Evolutionary conservation across 1,140 invertebrate genomes (phyloP).

Genomic region (Ditylenchus dipsaci): DNA sequence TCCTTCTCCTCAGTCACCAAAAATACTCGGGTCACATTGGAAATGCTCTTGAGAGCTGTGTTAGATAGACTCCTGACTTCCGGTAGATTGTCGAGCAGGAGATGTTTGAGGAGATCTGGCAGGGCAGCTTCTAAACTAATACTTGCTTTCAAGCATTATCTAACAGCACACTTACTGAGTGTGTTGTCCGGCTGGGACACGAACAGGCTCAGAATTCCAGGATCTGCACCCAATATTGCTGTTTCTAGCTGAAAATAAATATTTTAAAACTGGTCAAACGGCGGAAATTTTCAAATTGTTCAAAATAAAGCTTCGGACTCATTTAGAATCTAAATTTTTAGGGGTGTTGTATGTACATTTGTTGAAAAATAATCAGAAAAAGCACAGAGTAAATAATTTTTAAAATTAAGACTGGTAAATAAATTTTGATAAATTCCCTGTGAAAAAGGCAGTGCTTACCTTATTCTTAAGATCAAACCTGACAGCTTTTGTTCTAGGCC

Average conservation of each 20-base stretch:
- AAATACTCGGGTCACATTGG: conserved; percentile 32
- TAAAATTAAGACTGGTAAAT: no score
- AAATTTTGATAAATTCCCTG: neutral
- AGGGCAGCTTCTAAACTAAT: conserved; percentile 25
- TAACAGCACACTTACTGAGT: conserved; percentile 7
- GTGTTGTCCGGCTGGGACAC: neutral
- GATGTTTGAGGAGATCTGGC: conserved; percentile 10
- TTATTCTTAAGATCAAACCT: conserved; percentile 15
- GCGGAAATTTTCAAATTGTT: no score
- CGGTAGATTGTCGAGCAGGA: conserved; percentile 2
- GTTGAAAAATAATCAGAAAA: no score
- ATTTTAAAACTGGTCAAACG: no score
- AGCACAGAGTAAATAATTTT: neutral
- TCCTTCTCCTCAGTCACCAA: conserved; percentile 5
- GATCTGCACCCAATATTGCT: conserved; percentile 9
- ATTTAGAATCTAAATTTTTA: no score
- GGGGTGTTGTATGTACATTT: no score
- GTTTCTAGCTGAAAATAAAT: conserved; percentile 25
- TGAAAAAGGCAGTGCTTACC: conserved; percentile 8
- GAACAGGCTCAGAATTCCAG: conserved; percentile 15
- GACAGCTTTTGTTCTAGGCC: conserved; percentile 19
- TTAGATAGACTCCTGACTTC: neutral
- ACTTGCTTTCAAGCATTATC: conserved; percentile 7
- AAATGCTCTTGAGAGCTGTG: conserved; percentile 19
- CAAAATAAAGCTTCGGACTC: no score